Evolutionary conservation across 2,797 vertebrate species (phyloP), one percentile per base, ranked within the genome.

Genomic region (Megalops cyprinoides): DNA sequence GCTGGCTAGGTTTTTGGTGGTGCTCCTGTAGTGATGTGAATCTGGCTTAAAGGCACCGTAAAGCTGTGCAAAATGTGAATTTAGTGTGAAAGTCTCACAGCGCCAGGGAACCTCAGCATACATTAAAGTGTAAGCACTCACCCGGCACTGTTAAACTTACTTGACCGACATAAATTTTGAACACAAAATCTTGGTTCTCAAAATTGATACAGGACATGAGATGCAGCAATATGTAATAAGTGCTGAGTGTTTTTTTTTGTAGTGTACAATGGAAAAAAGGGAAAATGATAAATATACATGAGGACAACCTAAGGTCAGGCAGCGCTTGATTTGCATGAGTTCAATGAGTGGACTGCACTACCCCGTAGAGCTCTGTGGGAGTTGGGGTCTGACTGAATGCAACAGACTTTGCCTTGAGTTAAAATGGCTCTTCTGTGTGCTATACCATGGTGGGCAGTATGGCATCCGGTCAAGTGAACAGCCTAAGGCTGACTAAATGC

Each of bases 101-200:
- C 42, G 44, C 67, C 51, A 37, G 23, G 37, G 31, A 0, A 5
- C n/a, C 42, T 71, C 67, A 71, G 9, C 67, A 18, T n/a, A 71
- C 62, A 37, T 42, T 53, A 14, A 42, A 39, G 18, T 71, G 42
- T 42, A 71, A 42, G 39, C 62, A 5, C 37, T 71, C 71, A 71
- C 42, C 67, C 44, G 20, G 37, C 67, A 20, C 39, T 23, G 39
- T 9, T 12, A 44, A 69, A 69, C 15, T 39, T 20, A 69, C 37
- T 37, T 42, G 0, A 23, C 14, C 15, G 31, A 20, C 37, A 25
- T 23, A 14, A 20, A 42, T 42, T 71, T 42, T 44, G 67, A n/a
- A 71, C 67, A 71, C 23, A 71, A 71, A 71, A 71, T 37, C 37
- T 44, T 44, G 67, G 44, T 71, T 71, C 8, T 42, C 39, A 71